A percentile compares a stretch with the other conserved stretches of the same genome.
Conservation (phyloP, 2,888 invertebrate species). For the Julus scanicus region DNA sequence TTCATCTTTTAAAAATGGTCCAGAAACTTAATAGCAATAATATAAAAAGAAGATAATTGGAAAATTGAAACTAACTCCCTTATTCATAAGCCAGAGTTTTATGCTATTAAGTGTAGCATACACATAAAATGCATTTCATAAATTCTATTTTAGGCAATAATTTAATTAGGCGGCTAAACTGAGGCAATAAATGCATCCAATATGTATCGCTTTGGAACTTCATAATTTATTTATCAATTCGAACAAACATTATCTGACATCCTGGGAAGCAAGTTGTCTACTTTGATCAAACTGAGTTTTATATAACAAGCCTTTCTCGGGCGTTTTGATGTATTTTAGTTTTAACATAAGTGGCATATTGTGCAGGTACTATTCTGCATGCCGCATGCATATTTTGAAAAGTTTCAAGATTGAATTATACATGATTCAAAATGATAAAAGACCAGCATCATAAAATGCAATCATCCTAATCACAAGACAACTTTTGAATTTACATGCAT, state of each 20-base stretch:
- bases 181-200: neutral
- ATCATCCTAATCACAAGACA: too few relatives aligned
- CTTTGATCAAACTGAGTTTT: neutral
- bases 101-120: neutral
- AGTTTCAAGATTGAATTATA: too few relatives aligned
- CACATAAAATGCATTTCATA: neutral
- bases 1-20: conserved; percentile 25
- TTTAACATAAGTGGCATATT: neutral
- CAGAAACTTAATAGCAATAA: neutral
- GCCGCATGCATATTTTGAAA: too few relatives aligned
- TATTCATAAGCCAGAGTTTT: neutral
- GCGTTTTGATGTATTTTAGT: neutral
- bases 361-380: too few relatives aligned
- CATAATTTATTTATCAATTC: neutral
- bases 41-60: neutral
- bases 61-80: neutral
- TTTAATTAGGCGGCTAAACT: neutral
- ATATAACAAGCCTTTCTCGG: neutral
- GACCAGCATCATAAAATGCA: too few relatives aligned
- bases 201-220: neutral
- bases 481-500: too few relatives aligned
- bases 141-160: neutral
- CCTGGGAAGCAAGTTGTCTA: neutral
- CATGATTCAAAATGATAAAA: too few relatives aligned
- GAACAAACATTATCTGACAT: neutral